These are phyloP conservation scores for Blastobasis lacticolella DNA, from an alignment of 2,888 invertebrate genomes.

Conservation along the genomic window DNA sequence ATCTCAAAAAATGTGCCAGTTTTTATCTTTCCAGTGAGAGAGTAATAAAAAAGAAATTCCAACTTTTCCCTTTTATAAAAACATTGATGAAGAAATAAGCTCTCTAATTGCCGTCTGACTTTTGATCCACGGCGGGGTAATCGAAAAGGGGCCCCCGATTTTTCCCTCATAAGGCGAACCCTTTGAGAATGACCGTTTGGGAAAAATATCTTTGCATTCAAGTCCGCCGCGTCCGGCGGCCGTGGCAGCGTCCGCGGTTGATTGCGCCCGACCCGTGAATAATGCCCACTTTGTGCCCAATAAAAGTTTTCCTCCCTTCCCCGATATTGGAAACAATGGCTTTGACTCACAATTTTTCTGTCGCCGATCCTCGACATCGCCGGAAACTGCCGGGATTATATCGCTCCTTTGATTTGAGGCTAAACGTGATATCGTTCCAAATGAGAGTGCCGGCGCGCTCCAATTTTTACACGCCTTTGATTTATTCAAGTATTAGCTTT, in stretches of 20 bases:
- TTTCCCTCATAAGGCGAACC: constrained; percentile 58
- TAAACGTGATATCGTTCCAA: constrained; percentile 59
- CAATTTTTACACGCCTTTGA: constrained; percentile 14
- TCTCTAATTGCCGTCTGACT: constrained; percentile 55
- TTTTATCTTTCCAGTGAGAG: too few relatives aligned
- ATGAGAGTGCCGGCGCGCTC: constrained; percentile 32
- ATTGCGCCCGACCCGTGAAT: constrained; percentile 63
- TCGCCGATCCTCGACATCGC: constrained; percentile 29
- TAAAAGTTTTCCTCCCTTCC: constrained; percentile 63
- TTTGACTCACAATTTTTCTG: constrained; percentile 64
- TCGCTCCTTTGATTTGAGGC: constrained; percentile 62
- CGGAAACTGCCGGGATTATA: constrained; percentile 56
- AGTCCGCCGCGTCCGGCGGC: constrained; percentile 56
- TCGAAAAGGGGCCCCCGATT: constrained; percentile 57
- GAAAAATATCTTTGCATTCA: constrained; percentile 71
- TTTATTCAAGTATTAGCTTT: constrained; percentile 20
- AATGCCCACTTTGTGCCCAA: constrained; percentile 70
- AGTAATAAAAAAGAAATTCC: too few relatives aligned
- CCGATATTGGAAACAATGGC: constrained; percentile 69
- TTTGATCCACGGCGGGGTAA: constrained; percentile 55
- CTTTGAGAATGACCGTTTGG: constrained; percentile 65
- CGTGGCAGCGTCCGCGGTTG: constrained; percentile 43
- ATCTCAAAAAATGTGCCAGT: too few relatives aligned
- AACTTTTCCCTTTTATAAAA: too few relatives aligned
- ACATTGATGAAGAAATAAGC: constrained; percentile 42